Base-by-base conservation (phyloP, 1,140 invertebrate genomes). In the Drosophila rhopaloa region DNA sequence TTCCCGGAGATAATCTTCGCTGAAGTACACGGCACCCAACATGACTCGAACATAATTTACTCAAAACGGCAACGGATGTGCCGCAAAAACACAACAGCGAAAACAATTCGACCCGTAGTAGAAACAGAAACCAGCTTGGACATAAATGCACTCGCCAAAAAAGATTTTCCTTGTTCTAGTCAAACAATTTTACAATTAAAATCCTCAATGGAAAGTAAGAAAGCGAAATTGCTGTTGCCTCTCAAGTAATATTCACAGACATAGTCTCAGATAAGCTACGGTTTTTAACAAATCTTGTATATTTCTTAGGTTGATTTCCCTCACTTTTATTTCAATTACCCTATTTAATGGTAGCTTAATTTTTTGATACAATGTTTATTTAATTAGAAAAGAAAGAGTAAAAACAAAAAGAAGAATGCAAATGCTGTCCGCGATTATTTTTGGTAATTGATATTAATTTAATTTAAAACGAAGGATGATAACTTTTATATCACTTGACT, bases 41-140 rank as follows among this genome's bases (percentile, higher is more conserved):
- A 88, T 88, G 84, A 88, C 84, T 88, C 77, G 84, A 88, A 89
- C 84, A 89, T 89, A 89, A 89, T 89, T 89, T 89, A 89, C 81
- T 81, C 60, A 79, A 62, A 77, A 51, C 77, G 55, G 62, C 83
- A 74, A 58, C 84, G 84, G 84, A 89, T 89, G 84, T 89, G 68
- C 78, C 66, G 74, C 66, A 74, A 37, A 73, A 38, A 37, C 24
- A 57, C 24, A 60, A 60, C 27, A 48, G 54, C 19, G 53, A 48
- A 60, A 73, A 47, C 57, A 46, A 37, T 50, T 57, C 29, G 46
- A 50, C 43, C 66, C 44, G 50, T 41, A 60, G 72, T 46, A 57
- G 40, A 84, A 72, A 56, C 62, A 68, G 54, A 75, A 54, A 59
- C 70, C 35, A 37, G 50, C 60, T 44, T 50, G 48, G 27, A 19